Evolutionary conservation across 2,888 invertebrate genomes (phyloP), one percentile per base, ranked within the genome.

Genomic region (Xanthia togata): DNA sequence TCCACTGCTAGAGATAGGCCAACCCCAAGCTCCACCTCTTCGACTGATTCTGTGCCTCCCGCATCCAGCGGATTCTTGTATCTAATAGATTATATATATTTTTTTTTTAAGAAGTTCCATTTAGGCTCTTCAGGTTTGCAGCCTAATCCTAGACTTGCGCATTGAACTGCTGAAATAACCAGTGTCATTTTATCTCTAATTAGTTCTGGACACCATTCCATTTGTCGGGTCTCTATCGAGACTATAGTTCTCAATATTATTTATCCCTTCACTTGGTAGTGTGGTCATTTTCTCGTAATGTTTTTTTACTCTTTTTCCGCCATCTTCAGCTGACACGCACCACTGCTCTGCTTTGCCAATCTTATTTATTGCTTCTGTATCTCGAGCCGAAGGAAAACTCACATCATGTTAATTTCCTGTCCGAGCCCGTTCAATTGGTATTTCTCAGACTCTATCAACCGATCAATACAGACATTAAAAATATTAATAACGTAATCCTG

Each of bases 351-450:
- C 94, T 94, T 95, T 94, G 92, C 92, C 94, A 94, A 95, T 96
- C 93, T 94, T 95, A 95, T 96, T 95, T 96, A 95, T 95, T 95
- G 93, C 64, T 92, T 92, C 93, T 92, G 70, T 88, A 87, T 94
- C 91, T 94, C 92, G 90, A 91, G 89, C 91, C 90, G 90, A 90
- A 93, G 94, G 93, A 95, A 95, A 95, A 93, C 93, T 94, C 92
- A 90, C 92, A 92, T 94, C 94, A 94, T 95, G 94, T 95, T 96
- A 95, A 96, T 96, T 96, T 95, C 95, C 96, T 95, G 96, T 94
- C 89, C 85, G 90, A 87, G 87, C 84, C 84, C 85, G 84, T 85
- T 89, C 87, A 81, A 84, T 87, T 84, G 84, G 87, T 89, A 89
- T 92, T 90, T 91, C 79, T 74, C 50, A 35, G 78, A 74, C 55